These are phyloP conservation scores for Myopa tessellatipennis DNA, from an alignment of 2,888 invertebrate species.

Conservation along the genomic window DNA sequence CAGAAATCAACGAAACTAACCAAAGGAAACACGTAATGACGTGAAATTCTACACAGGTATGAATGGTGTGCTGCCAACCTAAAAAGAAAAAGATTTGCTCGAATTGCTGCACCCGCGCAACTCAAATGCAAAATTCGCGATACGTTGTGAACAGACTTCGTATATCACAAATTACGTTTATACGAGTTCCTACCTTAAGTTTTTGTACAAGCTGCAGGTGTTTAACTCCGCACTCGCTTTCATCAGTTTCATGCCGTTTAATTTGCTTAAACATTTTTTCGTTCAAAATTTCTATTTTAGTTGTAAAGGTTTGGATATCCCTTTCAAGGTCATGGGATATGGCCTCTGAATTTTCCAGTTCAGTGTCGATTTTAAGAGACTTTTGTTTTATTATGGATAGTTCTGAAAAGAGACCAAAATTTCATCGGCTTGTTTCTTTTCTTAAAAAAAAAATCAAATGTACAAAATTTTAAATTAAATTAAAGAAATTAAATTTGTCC, in stretches of 20 bases:
- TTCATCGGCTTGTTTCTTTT: not conserved
- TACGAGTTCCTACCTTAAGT: constrained; percentile 66
- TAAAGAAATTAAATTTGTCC: no score
- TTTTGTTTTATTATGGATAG: constrained; percentile 78
- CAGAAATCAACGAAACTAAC: no score
- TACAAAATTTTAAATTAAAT: no score
- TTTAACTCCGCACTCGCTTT: constrained; percentile 71
- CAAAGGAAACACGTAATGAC: no score
- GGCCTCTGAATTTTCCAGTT: constrained; percentile 72
- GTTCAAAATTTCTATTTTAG: constrained; percentile 72
- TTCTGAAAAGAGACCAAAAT: constrained; percentile 53
- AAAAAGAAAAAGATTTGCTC: no score
- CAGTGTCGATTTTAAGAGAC: constrained; percentile 76
- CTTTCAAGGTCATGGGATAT: constrained; percentile 73
- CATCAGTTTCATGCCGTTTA: constrained; percentile 70
- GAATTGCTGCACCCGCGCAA: no score
- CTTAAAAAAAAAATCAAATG: no score
- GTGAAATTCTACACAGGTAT: no score
- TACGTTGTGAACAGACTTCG: no score
- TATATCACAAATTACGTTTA: no score
- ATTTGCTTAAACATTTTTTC: constrained; percentile 72
- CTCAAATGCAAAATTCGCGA: no score
- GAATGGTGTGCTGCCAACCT: no score
- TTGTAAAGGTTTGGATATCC: constrained; percentile 73
- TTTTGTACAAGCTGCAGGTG: constrained; percentile 70